A percentile compares a stretch with the other conserved stretches of the same genome.
Conservation (phyloP, 2,888 invertebrate species). For the Phyllotreta cruciferae region DNA sequence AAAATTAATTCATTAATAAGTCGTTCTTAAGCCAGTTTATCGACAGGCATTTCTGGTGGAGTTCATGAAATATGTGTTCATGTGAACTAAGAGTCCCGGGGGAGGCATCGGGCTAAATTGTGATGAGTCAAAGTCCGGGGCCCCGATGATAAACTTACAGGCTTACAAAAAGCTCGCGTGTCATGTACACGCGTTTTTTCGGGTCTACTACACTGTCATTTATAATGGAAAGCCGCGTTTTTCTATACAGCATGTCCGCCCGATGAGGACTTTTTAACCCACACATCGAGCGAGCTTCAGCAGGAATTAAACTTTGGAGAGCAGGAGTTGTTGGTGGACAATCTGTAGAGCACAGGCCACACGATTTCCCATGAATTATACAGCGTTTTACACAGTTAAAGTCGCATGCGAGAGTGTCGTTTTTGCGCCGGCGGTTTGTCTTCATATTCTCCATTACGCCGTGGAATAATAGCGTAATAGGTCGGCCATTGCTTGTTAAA, state of each 20-base stretch:
- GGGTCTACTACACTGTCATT: constrained; percentile 26
- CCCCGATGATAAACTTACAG: constrained; percentile 28
- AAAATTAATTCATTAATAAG: too few species aligned
- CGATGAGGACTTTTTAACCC: background rate
- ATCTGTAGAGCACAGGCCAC: constrained; percentile 3
- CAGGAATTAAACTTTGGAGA: background rate
- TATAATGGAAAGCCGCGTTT: constrained; percentile 23
- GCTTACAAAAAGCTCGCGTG: constrained; percentile 32
- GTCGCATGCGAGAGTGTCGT: constrained; percentile 34
- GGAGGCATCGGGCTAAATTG: constrained; percentile 22
- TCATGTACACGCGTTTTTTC: constrained; percentile 30
- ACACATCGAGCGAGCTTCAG: background rate
- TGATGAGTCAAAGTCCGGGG: constrained; percentile 38
- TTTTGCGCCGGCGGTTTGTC: constrained; percentile 33
- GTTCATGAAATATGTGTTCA: too few species aligned
- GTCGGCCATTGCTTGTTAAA: constrained; percentile 16
- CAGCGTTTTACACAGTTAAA: constrained; percentile 28
- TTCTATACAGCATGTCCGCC: constrained; percentile 1
- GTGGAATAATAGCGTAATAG: constrained; percentile 30
- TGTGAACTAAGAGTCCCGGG: background rate
- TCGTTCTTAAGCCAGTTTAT: too few species aligned
- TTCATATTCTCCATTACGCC: constrained; percentile 31
- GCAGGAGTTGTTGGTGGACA: background rate
- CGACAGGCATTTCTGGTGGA: too few species aligned
- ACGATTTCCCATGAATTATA: constrained; percentile 33